Evolutionary conservation across 1,140 invertebrate species (phyloP), one percentile per base, ranked within the genome.

Genomic region (Papilio glaucus): DNA sequence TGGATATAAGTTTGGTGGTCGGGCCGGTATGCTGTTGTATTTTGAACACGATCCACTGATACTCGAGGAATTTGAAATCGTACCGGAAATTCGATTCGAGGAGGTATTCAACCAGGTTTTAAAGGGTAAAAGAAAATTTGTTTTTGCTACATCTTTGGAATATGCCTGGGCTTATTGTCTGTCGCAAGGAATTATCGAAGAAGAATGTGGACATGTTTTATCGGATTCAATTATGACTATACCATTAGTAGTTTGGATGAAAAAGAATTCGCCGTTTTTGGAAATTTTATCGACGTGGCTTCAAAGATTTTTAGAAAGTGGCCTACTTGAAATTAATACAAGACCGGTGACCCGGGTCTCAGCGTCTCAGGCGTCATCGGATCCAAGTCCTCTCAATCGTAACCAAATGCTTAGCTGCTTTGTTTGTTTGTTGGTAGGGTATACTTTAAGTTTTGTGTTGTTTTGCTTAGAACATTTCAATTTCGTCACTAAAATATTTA

Each of bases 201-300:
- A 83, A 4, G 79, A 83, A 62, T 89, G 88, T 61, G 88, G 87
- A 2, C 81, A 88, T 69, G 76, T 90, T 4, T 67, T 90, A 38
- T 82, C 87, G 0, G 87, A 89, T 62, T 89, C 88, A 0, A 89
- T 90, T n/a, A 79, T 90, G 75, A 86, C 82, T 5, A 77, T 88
- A 2, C 87, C 88, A 24, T 74, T 88, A 37, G 85, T 90, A 9
- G 74, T 89, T 42, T 90, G 87, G 87, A 88, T 84, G 82, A 83
- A 71, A 33, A 85, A 80, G 68, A 77, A 85, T 57, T 89, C 88
- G 4, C 76, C 86, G 1, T 88, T 88, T 33, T 75, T 76, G 15
- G 74, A 74, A 21, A 74, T 82, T 0, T 62, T 87, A 13, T 75
- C 77, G 1, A 41, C 81, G 12, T 85, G 85, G 86, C 65, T 88